Evolutionary conservation across 1,140 invertebrate species (phyloP).

Genomic region (Cryptotermes secundus): DNA sequence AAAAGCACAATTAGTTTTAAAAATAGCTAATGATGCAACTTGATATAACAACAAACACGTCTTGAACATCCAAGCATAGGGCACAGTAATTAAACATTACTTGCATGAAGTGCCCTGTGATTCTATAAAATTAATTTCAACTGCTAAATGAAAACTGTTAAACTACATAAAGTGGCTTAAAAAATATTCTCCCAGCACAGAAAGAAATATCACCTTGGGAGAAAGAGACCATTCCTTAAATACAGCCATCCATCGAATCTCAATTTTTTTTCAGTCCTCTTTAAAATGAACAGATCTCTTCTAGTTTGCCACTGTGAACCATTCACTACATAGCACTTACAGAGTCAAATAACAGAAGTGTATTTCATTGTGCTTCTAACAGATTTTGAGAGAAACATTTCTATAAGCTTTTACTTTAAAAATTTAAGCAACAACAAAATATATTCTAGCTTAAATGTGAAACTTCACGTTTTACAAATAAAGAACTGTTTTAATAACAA

Average conservation of each 20-base stretch:
- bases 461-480: slow-evolving; percentile 1
- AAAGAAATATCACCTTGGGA: background rate
- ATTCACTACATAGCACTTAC: background rate
- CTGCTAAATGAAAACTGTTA: background rate
- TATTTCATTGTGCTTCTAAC: background rate
- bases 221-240: background rate
- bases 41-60: background rate
- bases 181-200: background rate
- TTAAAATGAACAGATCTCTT: background rate
- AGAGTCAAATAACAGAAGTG: background rate
- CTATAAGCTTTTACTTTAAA: slow-evolving; percentile 19
- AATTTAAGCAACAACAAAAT: background rate
- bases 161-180: background rate
- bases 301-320: background rate
- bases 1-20: background rate
- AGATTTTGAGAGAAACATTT: slow-evolving; percentile 54
- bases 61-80: background rate
- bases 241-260: background rate
- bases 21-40: background rate
- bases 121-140: background rate
- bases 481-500: background rate
- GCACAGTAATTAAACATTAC: background rate
- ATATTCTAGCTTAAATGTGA: background rate
- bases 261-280: too few species aligned
- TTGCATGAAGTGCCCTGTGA: background rate